Conservation (phyloP, 2,888 invertebrate species). For the Yponomeuta cagnagella region DNA sequence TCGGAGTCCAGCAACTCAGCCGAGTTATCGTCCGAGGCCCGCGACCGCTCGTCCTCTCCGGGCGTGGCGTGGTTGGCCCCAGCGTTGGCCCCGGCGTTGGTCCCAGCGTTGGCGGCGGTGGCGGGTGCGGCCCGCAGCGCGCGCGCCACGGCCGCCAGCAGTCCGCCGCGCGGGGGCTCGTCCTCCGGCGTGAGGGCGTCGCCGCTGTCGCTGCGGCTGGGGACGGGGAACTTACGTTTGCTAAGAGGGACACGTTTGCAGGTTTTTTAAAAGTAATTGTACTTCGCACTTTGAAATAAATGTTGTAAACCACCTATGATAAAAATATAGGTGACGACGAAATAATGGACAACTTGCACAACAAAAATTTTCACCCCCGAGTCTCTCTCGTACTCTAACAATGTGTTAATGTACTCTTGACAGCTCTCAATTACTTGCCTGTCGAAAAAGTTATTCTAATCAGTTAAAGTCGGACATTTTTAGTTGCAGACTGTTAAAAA, state of each 20-base stretch:
- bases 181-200: conserved; percentile 80
- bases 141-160: conserved; percentile 83
- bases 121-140: conserved; percentile 54
- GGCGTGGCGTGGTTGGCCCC: conserved; percentile 15
- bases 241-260: too few relatives aligned
- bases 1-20: conserved; percentile 88
- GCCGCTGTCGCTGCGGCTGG: conserved; percentile 80
- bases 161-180: conserved; percentile 49
- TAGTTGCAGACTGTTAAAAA: too few relatives aligned
- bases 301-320: too few relatives aligned
- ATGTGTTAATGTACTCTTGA: too few relatives aligned
- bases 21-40: conserved; percentile 76
- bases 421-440: too few relatives aligned
- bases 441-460: too few relatives aligned
- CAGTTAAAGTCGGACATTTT: too few relatives aligned
- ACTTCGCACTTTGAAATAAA: too few relatives aligned
- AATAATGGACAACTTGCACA: too few relatives aligned
- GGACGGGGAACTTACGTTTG: neutral
- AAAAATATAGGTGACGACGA: too few relatives aligned
- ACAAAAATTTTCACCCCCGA: neutral
- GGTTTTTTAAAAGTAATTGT: too few relatives aligned
- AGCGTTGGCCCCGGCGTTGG: neutral
- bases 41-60: conserved; percentile 54
- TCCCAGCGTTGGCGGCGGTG: neutral
- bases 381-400: neutral